phyloP scores from a whole-genome alignment of 2,113 vertebrate genomes.

The Elephas maximus region DNA sequence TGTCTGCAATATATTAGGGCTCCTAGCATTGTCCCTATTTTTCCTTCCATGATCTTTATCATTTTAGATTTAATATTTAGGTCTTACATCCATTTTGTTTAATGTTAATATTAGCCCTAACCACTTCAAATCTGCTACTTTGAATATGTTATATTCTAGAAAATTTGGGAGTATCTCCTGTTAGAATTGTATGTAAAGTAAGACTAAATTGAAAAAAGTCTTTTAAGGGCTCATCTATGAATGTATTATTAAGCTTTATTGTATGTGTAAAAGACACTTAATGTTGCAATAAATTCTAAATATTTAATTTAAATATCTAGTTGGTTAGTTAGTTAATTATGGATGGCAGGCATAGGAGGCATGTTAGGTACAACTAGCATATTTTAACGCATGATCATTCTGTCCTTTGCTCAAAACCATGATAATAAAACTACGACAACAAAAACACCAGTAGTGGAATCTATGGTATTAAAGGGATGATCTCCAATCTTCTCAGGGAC shows the following conservation, averaged over 20 bases:
- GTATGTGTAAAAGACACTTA: not conserved
- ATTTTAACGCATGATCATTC: not conserved
- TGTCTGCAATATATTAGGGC: too few relatives aligned
- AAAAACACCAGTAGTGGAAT: not conserved
- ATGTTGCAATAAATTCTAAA: conserved; percentile 7
- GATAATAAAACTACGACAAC: not conserved
- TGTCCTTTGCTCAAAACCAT: not conserved
- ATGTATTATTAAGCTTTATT: conserved; percentile 25
- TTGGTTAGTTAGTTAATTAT: not conserved
- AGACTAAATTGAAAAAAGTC: not conserved
- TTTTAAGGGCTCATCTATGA: not conserved
- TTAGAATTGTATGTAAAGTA: not conserved
- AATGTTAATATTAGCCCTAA: not conserved
- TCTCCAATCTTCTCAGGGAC: not conserved
- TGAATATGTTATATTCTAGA: conserved; percentile 2
- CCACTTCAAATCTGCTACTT: not conserved
- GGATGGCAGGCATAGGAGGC: not conserved
- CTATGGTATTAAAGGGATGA: not conserved
- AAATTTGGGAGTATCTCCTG: not conserved
- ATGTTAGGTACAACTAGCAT: not conserved
- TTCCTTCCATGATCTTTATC: too few relatives aligned
- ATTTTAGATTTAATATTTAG: too few relatives aligned
- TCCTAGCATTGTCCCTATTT: too few relatives aligned
- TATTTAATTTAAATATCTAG: conserved; percentile 44
- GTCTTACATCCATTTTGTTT: too few relatives aligned